Evolutionary conservation across 2,888 invertebrate genomes (phyloP), one percentile per base, ranked within the genome.

Genomic region (Dicranocentrus wangi): DNA sequence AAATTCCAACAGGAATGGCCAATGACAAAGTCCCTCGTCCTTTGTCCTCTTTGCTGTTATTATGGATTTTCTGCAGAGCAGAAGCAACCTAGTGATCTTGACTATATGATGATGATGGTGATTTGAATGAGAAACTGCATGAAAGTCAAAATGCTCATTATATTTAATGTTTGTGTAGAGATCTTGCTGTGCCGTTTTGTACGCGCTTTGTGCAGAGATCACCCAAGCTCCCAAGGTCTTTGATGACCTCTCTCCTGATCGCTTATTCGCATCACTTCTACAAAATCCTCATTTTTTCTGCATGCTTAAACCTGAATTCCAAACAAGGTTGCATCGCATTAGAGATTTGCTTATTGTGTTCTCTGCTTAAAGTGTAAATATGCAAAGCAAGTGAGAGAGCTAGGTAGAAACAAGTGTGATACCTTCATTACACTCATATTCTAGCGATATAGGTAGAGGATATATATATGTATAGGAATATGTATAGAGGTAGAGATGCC

Each of bases 91-190:
- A 77, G 69, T 77, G 77, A 77, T 70, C 70, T 61, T 77, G 77
- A 63, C 47, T 21, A 28, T 55, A 47, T 47, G 19, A 28, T 47
- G 19, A 60, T 51, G 39, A 63, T 76, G 28, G 23, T 51, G 27
- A 43, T 66, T 51, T 61, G 77, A 77, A 69, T 69, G 55, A 23
- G 55, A 73, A 77, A 27, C 32, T 42, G 39, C 70, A 63, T 61
- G 47, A 53, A 51, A 77, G 77, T 77, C 77, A 70, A 77, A 77
- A 77, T 28, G 77, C 61, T 77, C 77, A 77, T 77, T 77, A 77
- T 77, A 70, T 76, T 77, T 70, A 60, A 77, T 77, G 77, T 70
- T 69, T 61, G 55, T n/a, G n/a, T 61, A 28, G 70, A 69, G 70
- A 70, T 77, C 70, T 77, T 55, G 77, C 77, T 77, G 63, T 58